Evolutionary conservation across 2,888 invertebrate genomes (phyloP), one percentile per base, ranked within the genome.

Genomic region (Mesoligia furuncula): DNA sequence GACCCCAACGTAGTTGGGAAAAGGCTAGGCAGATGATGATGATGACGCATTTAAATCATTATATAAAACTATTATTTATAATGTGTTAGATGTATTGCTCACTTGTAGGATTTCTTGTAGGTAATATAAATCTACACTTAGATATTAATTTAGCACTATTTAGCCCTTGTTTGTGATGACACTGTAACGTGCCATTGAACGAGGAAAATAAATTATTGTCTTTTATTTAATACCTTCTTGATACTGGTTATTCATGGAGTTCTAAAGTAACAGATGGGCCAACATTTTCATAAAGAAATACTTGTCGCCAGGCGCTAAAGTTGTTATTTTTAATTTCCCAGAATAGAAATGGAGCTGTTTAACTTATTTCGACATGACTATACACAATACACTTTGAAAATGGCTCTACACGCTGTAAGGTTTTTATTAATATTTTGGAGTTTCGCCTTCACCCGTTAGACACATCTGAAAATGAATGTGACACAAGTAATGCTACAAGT

Each of bases 11-110:
- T 36, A 36, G 36, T 36, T 36, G 36, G 36, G 36, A 36, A 36
- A 36, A 36, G 36, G 31, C 31, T 31, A 31, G 31, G 31, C 31
- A 31, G 31, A 31, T 31, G 31, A 31, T 31, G 31, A 31, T 31
- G 31, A 31, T 31, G 31, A 31, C 31, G 31, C 31, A 31, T 31
- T 31, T 31, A 31, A 2, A 31, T 31, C 31, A 31, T 31, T 31
- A 31, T 31, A 3, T 31, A 31, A 31, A 3, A 69, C 42, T 57
- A 51, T 48, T 59, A 48, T 57, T 83, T 68, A 31, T 74, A 24
- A 73, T 54, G 65, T 77, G 24, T 42, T 51, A 66, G 20, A 83
- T 78, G 83, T 72, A 86, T 72, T 48, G 57, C 8, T 72, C 84
- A 78, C 84, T 78, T 74, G 78, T 83, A 74, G 73, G 27, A 61